Evolutionary conservation across 1,140 invertebrate genomes (phyloP), one percentile per base, ranked within the genome.

Genomic region (Nymphalis io): DNA sequence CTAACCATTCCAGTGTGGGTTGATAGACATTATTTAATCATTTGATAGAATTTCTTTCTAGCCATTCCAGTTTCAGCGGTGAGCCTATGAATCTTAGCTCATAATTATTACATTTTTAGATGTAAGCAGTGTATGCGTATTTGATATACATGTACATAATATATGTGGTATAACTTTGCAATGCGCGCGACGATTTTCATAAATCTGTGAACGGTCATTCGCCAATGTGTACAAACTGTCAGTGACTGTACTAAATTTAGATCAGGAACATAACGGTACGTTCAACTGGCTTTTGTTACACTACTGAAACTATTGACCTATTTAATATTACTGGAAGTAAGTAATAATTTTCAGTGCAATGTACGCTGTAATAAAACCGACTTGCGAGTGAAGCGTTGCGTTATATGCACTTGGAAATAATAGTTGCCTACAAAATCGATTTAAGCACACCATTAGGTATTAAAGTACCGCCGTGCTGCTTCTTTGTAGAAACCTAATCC

Each of bases 221-320:
- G 12, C 16, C 51, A 55, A 55, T 55, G 20, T 46, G 44, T 51
- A 51, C 46, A 16, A 5, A 48, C 42, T 82, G 70, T 80, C 77
- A 84, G 73, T 76, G 78, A 74, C 55, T 64, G 61, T 27, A 55
- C 83, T 88, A 88, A 84, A 88, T 81, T 83, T 91, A 91, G 78
- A 76, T 67, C 44, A 76, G 81, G 75, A 83, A 83, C 81, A 83
- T 77, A 75, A 69, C 77, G 70, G 85, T 78, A 79, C 84, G 73
- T 88, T 89, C 81, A 82, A 87, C 85, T 85, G 76, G 84, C 84
- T 89, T 87, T 91, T 90, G 88, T 91, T 89, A 82, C 83, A 74
- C 83, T 76, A 84, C 85, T 91, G 89, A 89, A 91, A 89, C 89
- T 91, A 89, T 89, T 91, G 89, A 91, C 89, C 89, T 89, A 91